Percentiles rank a stretch among this genome's conserved stretches.
Evolutionary conservation across 2,797 vertebrate genomes (phyloP).

Genomic region (Eulemur coronatus): DNA sequence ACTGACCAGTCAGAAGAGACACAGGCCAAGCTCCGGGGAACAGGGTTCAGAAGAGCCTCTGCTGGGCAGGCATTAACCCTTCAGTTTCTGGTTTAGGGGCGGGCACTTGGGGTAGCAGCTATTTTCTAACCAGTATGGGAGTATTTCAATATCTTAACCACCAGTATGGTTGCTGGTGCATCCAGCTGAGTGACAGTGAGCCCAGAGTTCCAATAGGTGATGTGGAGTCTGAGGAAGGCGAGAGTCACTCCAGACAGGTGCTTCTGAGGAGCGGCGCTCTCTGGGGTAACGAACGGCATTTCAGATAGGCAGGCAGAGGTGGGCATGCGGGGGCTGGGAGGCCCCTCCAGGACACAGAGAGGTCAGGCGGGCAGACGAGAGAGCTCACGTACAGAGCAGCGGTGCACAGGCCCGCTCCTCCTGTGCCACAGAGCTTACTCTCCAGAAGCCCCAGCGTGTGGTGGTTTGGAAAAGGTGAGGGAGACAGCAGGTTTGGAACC

Average conservation of each 20-base stretch:
- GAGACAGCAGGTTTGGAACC: background rate
- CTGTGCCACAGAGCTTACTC: background rate
- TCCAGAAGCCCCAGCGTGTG: background rate
- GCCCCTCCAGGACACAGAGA: background rate
- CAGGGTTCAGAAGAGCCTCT: background rate
- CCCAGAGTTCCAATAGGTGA: background rate
- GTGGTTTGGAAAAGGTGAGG: background rate
- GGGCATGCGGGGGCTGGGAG: background rate
- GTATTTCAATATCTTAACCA: background rate
- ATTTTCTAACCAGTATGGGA: background rate
- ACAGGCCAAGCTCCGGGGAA: background rate
- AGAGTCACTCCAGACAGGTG: background rate
- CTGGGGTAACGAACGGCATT: background rate
- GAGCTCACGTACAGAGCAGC: background rate
- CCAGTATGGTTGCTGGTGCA: background rate
- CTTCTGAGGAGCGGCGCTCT: background rate
- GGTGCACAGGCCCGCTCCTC: background rate
- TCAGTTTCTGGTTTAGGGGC: background rate
- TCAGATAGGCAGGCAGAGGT: accelerated
- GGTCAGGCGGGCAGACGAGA: background rate
- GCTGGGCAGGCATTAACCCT: background rate
- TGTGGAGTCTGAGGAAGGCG: background rate
- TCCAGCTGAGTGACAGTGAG: background rate
- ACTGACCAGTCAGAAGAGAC: background rate
- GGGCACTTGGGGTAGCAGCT: background rate